Evolutionary conservation across 2,888 invertebrate genomes (phyloP), one percentile per base, ranked within the genome.

Genomic region (Brenthis daphne): DNA sequence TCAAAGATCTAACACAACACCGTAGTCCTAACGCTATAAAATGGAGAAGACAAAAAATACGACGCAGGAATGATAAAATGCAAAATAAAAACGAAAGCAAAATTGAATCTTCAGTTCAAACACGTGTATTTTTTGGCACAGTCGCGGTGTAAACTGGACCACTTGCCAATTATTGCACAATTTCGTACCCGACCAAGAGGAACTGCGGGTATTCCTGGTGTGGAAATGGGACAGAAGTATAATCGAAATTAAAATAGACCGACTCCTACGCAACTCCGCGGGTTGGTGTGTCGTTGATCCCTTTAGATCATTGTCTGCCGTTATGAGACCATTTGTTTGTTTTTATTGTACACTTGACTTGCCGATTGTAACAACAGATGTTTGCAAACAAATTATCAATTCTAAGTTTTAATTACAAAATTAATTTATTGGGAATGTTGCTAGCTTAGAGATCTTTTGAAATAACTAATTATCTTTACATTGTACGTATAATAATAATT

Each of bases 91-190:
- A 63, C 16, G 63, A 63, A 63, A 63, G 37, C 47, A 64, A 47
- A 20, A 50, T 53, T 55, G 29, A 57, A 63, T 63, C 33, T 57
- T 55, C 53, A 67, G 16, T 61, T 33, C 55, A 47, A 57, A 57
- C 89, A 89, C 88, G 90, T 91, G 88, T 85, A 80, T 82, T 85
- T 78, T 85, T 90, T 90, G 89, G 89, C 90, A 88, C 82, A 79
- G 77, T 75, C 70, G 75, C 37, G 29, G 77, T 73, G 75, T 70
- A 81, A 83, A 85, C 85, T 80, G 83, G 79, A 81, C 74, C 76
- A 77, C 80, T 82, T 88, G 92, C 90, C 92, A 92, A 92, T 89
- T 81, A 81, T 92, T 92, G 82, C 92, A 87, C 89, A 90, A 91
- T 84, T 78, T 71, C 73, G 65, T 47, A 50, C 64, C 67, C 67